Base-by-base conservation (phyloP, 1,140 invertebrate genomes). In the Rhyzopertha dominica region DNA sequence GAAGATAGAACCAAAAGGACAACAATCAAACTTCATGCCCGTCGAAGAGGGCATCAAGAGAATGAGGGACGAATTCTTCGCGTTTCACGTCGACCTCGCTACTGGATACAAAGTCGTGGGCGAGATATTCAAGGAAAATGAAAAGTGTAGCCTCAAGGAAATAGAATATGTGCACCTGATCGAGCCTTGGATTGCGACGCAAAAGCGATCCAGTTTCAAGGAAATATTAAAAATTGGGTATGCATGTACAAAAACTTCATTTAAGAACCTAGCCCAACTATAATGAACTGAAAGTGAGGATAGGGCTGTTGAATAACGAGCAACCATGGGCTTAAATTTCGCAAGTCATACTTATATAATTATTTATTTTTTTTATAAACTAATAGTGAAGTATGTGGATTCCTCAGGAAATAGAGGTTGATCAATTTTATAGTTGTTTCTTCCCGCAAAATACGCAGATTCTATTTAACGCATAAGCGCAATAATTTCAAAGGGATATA, bases 131-230 rank as follows among this genome's bases (percentile, higher is more conserved):
- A 61, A 68, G 3, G 79, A 81, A 58, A 70, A 73, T 3, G 77
- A 82, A 54, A 81, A 81, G 58, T 82, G 80, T 56, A 74, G 76
- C 0, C 57, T 82, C 2, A 67, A 73, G 31, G 76, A 79, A 56
- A 76, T 81, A 45, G 68, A 74, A 49, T 77, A 71, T 36, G 49
- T 81, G 2, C 70, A 75, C 37, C 65, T 76, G 0, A 62, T 73
- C 1, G 67, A 75, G 44, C 76, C 79, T 0, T 73, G 73, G 62
- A 47, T 78, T 12, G 70, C 72, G 1, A 68, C 78, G 0, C 66
- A 67, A 43, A 74, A 71, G 47, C 68, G 75, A 43, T 76, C 78
- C 0, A 72, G 75, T 1, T 80, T 74, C 41, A 68, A 67, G 38
- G 79, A 81, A 55, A 69, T 80, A 43, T 68, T 80, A 14, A 75